These are phyloP conservation scores for Drosophila cracens DNA, from an alignment of 2,888 invertebrate species.

Conservation along the genomic window DNA sequence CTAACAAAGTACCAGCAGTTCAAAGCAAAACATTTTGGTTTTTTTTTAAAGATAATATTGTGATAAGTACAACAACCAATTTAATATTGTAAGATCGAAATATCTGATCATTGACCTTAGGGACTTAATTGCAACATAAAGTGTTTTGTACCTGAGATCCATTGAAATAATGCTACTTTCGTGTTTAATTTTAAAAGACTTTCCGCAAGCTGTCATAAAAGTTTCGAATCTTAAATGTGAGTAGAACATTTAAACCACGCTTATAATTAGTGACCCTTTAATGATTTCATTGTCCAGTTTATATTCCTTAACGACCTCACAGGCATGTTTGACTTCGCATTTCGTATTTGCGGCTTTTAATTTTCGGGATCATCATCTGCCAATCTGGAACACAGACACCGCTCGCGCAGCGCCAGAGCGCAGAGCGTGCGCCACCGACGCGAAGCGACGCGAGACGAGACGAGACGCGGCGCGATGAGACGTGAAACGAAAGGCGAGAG, in stretches of 20 bases:
- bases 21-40: not conserved
- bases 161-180: not conserved
- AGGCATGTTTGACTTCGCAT: conserved; percentile 44
- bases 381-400: conserved; percentile 33
- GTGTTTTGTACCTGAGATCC: not conserved
- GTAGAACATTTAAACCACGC: conserved; percentile 55
- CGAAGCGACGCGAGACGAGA: not conserved
- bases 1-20: not conserved
- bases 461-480: not conserved
- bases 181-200: conserved; percentile 8
- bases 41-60: not conserved
- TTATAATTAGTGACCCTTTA: conserved; percentile 73
- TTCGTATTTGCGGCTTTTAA: conserved; percentile 54
- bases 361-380: conserved; percentile 52
- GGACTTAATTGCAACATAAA: not conserved
- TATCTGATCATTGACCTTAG: not conserved
- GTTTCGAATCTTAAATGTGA: conserved; percentile 49
- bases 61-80: not conserved
- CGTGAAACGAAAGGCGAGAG: not conserved
- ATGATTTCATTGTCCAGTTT: conserved; percentile 84
- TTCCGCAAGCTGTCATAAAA: conserved; percentile 37
- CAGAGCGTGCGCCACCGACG: conserved; percentile 41
- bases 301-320: conserved; percentile 79
- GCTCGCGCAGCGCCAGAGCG: conserved; percentile 13
- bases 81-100: not conserved